phyloP scores from a whole-genome alignment of 2,797 vertebrate genomes.

The Leptoclinus maculatus region DNA sequence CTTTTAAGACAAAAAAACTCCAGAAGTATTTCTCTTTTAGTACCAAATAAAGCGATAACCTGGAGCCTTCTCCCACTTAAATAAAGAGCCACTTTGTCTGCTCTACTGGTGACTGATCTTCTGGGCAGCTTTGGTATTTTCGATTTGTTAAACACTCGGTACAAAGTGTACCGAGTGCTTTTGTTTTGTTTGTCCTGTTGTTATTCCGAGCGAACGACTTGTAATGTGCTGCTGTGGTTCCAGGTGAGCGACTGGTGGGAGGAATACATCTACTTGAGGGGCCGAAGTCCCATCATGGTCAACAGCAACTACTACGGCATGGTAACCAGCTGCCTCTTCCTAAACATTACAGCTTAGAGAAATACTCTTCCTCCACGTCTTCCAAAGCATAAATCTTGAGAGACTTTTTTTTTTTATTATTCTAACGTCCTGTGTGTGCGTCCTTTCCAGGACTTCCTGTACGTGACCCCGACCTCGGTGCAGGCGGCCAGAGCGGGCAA shows the following conservation, averaged over 20 bases:
- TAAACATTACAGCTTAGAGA: neutral
- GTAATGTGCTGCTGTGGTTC: neutral
- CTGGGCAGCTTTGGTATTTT: neutral
- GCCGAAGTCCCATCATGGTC: constrained; percentile 88
- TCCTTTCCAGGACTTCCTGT: constrained; percentile 88
- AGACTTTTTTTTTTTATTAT: neutral
- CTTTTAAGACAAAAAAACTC: no score
- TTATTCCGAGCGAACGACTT: neutral
- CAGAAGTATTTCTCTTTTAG: no score
- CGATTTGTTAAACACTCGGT: no score
- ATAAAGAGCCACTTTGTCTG: neutral
- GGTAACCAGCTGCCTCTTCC: constrained; percentile 67
- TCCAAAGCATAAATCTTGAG: neutral
- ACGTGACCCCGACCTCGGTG: constrained; percentile 85
- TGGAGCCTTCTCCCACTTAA: neutral
- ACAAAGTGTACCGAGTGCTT: neutral
- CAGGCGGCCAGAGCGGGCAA: constrained; percentile 96
- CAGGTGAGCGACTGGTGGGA: constrained; percentile 95
- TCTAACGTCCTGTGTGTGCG: neutral
- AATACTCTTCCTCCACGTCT: neutral
- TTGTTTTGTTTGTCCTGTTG: neutral
- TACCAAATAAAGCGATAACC: neutral
- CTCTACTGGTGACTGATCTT: neutral
- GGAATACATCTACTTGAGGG: constrained; percentile 88
- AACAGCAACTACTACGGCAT: constrained; percentile 93